Percentiles rank a stretch among this genome's conserved stretches.
Conservation (phyloP, 2,113 vertebrate species). For the Leucosticte australis region DNA sequence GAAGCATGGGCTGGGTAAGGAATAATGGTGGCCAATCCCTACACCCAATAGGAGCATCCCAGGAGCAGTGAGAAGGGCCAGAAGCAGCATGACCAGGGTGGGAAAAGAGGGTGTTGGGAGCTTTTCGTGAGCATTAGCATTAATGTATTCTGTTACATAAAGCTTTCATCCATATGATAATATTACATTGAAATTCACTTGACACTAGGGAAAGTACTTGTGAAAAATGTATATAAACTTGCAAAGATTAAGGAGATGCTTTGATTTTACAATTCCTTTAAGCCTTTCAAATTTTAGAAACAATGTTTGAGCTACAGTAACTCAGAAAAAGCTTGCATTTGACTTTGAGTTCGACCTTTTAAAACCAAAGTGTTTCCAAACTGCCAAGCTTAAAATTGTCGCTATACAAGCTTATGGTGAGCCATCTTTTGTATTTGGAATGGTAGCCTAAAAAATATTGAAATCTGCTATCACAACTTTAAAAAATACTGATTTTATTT, state of each 20-base stretch:
- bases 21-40: too few relatives aligned
- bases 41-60: rapidly evolving
- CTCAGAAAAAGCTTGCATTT: neutral
- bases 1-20: neutral
- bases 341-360: neutral
- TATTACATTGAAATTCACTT: neutral
- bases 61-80: neutral
- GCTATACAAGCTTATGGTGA: neutral
- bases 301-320: neutral
- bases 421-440: neutral
- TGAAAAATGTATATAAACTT: neutral
- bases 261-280: neutral
- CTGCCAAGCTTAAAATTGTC: neutral
- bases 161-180: neutral
- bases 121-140: neutral
- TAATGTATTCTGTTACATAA: neutral
- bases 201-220: neutral
- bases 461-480: neutral
- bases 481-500: neutral
- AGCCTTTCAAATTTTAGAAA: neutral
- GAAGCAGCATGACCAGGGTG: rapidly evolving
- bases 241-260: neutral
- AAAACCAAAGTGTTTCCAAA: neutral
- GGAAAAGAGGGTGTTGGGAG: neutral
- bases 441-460: neutral